Percentiles rank a stretch among this genome's conserved stretches.
These are phyloP conservation scores for Erynnis tages DNA, from an alignment of 2,888 invertebrate species.

Conservation along the genomic window DNA sequence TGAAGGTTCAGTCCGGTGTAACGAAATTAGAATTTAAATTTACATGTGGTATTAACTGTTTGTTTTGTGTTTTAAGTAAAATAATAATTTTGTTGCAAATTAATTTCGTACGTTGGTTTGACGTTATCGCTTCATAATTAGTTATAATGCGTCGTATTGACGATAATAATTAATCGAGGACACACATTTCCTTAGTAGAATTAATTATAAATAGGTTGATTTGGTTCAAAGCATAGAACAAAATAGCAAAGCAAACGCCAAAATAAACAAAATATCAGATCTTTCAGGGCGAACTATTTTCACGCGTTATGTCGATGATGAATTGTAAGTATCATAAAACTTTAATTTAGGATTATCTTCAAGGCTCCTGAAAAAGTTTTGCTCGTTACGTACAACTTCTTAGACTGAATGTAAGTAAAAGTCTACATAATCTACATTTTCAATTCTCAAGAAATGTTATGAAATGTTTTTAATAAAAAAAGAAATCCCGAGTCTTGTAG, in stretches of 20 bases:
- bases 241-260: background rate
- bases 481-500: conserved; percentile 9
- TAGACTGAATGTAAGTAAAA: background rate
- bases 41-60: conserved; percentile 33
- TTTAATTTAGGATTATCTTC: background rate
- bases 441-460: background rate
- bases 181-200: conserved; percentile 2
- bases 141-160: conserved; percentile 12
- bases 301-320: background rate
- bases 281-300: background rate
- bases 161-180: conserved; percentile 1
- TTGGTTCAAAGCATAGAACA: background rate
- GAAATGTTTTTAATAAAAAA: background rate
- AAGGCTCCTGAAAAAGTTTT: background rate
- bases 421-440: background rate
- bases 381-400: background rate
- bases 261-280: conserved; percentile 7
- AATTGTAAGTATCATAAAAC: conserved; percentile 8
- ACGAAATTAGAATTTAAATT: conserved; percentile 44
- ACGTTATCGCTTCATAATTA: conserved; percentile 34
- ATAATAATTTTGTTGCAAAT: background rate
- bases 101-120: conserved; percentile 32
- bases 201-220: conserved; percentile 10
- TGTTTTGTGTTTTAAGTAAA: conserved; percentile 12
- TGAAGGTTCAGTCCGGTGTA: conserved; percentile 46